phyloP scores from a whole-genome alignment of 2,797 vertebrate species.

The Pangasius djambal region DNA sequence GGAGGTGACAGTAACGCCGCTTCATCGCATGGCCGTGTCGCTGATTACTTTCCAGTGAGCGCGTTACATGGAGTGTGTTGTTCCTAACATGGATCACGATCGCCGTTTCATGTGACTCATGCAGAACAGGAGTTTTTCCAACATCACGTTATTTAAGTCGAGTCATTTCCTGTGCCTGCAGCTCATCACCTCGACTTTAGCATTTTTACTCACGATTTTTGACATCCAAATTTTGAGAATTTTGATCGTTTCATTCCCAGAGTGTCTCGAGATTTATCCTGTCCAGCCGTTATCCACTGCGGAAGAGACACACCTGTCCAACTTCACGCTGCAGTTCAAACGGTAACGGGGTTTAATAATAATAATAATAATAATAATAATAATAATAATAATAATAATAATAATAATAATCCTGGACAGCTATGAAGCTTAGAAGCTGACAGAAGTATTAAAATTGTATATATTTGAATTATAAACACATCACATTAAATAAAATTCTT shows the following conservation, averaged over 20 bases:
- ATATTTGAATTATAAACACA: neutral
- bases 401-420: neutral
- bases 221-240: neutral
- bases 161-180: neutral
- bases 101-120: slow-evolving; percentile 14
- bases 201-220: neutral
- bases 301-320: slow-evolving; percentile 62
- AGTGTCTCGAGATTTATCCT: slow-evolving; percentile 84
- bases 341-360: slow-evolving; percentile 72
- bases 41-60: neutral
- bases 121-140: neutral
- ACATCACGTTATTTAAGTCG: neutral
- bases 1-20: neutral
- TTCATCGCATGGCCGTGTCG: too few species aligned
- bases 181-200: neutral
- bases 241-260: slow-evolving; percentile 67
- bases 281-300: slow-evolving; percentile 32
- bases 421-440: neutral
- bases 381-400: neutral
- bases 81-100: neutral
- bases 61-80: neutral
- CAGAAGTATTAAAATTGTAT: neutral
- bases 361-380: too few species aligned
- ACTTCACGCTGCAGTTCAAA: slow-evolving; percentile 88
- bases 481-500: neutral